Percentiles rank a stretch among this genome's conserved stretches.
phyloP scores from a whole-genome alignment of 2,888 invertebrate species.

The Pediacus dermestoides region DNA sequence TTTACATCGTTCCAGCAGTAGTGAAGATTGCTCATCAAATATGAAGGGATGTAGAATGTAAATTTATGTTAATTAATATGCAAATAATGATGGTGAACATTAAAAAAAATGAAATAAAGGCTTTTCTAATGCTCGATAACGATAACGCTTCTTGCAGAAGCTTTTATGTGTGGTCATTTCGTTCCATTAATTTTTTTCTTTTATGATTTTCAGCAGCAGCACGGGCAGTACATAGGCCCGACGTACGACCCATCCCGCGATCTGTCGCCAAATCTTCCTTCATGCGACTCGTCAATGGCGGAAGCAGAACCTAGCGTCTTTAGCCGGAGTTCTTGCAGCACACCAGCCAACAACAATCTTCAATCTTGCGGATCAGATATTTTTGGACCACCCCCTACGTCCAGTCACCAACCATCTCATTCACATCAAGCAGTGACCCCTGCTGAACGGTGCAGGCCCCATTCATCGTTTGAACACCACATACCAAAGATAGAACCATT shows the following conservation, averaged over 20 bases:
- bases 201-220: slow-evolving; percentile 63
- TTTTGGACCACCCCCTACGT: slow-evolving; percentile 43
- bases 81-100: too few species aligned
- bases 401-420: slow-evolving; percentile 20
- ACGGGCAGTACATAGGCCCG: slow-evolving; percentile 58
- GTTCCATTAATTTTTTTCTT: too few species aligned
- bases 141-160: too few species aligned
- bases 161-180: too few species aligned
- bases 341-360: slow-evolving; percentile 56
- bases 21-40: too few species aligned
- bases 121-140: too few species aligned
- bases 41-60: too few species aligned
- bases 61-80: too few species aligned
- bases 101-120: too few species aligned
- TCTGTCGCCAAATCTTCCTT: slow-evolving; percentile 70
- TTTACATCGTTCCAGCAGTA: too few species aligned
- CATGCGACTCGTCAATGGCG: slow-evolving; percentile 55
- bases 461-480: slow-evolving; percentile 51
- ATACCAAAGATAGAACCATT: slow-evolving; percentile 56
- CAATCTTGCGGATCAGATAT: slow-evolving; percentile 50
- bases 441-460: slow-evolving; percentile 33
- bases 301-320: slow-evolving; percentile 55
- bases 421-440: slow-evolving; percentile 23
- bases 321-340: slow-evolving; percentile 58
- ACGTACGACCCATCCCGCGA: slow-evolving; percentile 71